Conservation (phyloP, 2,113 vertebrate genomes). For the Melanerpes formicivorus region DNA sequence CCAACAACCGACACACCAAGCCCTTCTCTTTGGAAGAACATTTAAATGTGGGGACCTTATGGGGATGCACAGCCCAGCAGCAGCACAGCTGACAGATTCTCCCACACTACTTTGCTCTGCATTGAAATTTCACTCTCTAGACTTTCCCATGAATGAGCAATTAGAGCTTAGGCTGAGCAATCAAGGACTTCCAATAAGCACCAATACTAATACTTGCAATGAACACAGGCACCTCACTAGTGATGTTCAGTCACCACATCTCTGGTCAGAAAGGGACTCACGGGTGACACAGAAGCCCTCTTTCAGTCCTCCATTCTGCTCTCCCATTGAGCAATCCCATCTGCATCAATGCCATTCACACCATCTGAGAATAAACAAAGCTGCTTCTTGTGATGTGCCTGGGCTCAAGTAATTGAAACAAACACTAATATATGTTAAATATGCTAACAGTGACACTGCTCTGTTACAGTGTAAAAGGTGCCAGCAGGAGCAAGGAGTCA, state of each 20-base stretch:
- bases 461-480: slow-evolving; percentile 65
- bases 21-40: not conserved
- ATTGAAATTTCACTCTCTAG: not conserved
- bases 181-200: not conserved
- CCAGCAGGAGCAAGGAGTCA: slow-evolving; percentile 76
- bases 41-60: not conserved
- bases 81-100: not conserved
- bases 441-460: not conserved
- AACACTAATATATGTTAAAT: accelerated
- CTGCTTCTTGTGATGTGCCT: not conserved
- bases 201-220: not conserved
- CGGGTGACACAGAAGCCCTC: not conserved
- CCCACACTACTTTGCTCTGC: not conserved
- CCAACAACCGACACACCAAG: too few relatives aligned
- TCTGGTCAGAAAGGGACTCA: not conserved
- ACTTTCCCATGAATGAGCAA: not conserved
- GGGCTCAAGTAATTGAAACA: not conserved
- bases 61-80: not conserved
- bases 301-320: not conserved
- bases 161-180: not conserved
- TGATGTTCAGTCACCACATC: not conserved
- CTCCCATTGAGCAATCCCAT: not conserved
- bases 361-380: not conserved
- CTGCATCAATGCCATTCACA: not conserved
- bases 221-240: not conserved